phyloP scores from a whole-genome alignment of 1,140 invertebrate genomes.

The Drosophila yakuba region DNA sequence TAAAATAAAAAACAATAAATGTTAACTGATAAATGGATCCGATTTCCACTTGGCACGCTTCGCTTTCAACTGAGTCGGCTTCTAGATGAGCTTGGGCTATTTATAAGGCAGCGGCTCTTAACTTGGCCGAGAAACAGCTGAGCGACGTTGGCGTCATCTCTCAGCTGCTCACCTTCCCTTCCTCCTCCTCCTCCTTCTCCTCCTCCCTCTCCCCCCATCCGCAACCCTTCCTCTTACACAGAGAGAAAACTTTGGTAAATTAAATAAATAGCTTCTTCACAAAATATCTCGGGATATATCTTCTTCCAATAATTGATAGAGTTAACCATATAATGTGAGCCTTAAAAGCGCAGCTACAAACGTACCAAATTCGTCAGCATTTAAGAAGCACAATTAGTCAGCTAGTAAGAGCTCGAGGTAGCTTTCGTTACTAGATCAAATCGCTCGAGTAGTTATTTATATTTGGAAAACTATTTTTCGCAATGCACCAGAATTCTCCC shows the following conservation, averaged over 20 bases:
- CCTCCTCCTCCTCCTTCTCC: background rate
- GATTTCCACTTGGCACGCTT: slow-evolving; percentile 47
- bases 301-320: background rate
- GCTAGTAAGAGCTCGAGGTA: too few species aligned
- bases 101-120: slow-evolving; percentile 54
- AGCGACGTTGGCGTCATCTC: slow-evolving; percentile 59
- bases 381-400: too few species aligned
- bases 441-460: background rate
- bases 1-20: slow-evolving; percentile 13
- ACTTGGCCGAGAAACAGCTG: slow-evolving; percentile 51
- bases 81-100: slow-evolving; percentile 64
- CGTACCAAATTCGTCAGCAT: too few species aligned
- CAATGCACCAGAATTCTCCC: slow-evolving; percentile 5
- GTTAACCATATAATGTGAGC: background rate
- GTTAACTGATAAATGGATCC: slow-evolving; percentile 22
- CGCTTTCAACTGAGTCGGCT: slow-evolving; percentile 70
- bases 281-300: too few species aligned
- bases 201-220: background rate
- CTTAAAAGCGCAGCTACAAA: too few species aligned
- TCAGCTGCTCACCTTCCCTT: slow-evolving; percentile 48
- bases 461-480: background rate
- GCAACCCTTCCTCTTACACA: slow-evolving; percentile 9
- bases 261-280: too few species aligned
- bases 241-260: background rate
- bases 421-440: too few species aligned